Conservation (phyloP, 1,140 invertebrate species). For the Papilio aristodemus region DNA sequence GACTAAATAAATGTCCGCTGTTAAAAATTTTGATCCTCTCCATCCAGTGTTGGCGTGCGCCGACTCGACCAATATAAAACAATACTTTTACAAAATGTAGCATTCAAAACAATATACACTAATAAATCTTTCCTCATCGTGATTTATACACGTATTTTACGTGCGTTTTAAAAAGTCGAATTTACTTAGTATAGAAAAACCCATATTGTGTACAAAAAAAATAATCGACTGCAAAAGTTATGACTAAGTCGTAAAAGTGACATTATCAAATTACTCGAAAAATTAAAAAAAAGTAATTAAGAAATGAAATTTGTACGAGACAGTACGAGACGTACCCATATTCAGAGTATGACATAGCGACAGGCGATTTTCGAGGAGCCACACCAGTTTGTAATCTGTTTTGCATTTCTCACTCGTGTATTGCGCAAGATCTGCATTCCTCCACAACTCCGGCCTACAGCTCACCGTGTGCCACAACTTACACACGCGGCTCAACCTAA, state of each 20-base stretch:
- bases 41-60: too few relatives aligned
- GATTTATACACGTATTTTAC: too few relatives aligned
- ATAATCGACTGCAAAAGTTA: too few relatives aligned
- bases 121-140: too few relatives aligned
- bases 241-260: not conserved
- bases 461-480: constrained; percentile 87
- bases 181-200: too few relatives aligned
- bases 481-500: constrained; percentile 88
- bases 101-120: too few relatives aligned
- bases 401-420: constrained; percentile 87
- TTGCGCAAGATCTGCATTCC: constrained; percentile 87
- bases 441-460: constrained; percentile 85
- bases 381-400: constrained; percentile 86
- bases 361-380: constrained; percentile 88
- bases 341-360: constrained; percentile 86
- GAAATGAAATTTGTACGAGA: not conserved
- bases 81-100: too few relatives aligned
- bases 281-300: constrained; percentile 1
- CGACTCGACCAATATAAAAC: too few relatives aligned
- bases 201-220: too few relatives aligned
- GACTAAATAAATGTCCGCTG: too few relatives aligned
- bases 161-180: too few relatives aligned
- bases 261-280: not conserved
- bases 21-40: too few relatives aligned
- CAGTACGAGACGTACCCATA: constrained; percentile 81